A percentile compares a stretch with the other conserved stretches of the same genome.
Conservation (phyloP, 35 echinoderm and acorn worm species). For the Ophiothrix spiculata region DNA sequence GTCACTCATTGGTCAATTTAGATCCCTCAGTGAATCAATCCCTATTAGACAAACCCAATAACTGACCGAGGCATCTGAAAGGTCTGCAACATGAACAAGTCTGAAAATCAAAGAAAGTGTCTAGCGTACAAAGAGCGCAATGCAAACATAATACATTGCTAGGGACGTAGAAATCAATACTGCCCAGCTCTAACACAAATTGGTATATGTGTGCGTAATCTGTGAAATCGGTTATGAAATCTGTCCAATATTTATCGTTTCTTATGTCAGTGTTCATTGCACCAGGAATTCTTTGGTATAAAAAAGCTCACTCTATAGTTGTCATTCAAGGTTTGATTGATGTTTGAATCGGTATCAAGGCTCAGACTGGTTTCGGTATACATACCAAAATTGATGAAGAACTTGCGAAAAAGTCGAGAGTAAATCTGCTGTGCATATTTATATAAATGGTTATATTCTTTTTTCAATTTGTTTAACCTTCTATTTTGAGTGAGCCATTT, state of each 20-base stretch:
- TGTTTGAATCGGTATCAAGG: not conserved
- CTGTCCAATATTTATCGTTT: not conserved
- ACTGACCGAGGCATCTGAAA: not conserved
- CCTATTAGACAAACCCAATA: not conserved
- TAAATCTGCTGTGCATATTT: not conserved
- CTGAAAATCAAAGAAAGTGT: not conserved
- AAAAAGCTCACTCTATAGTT: not conserved
- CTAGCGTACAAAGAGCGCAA: not conserved
- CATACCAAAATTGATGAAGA: too few species aligned
- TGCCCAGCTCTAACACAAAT: not conserved
- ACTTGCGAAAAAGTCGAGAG: too few species aligned
- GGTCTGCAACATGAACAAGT: not conserved
- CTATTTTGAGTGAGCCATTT: not conserved
- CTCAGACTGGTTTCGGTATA: too few species aligned
- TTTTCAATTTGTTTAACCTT: not conserved
- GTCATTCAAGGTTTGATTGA: slow-evolving; percentile 4
- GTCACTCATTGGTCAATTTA: not conserved
- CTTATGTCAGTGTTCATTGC: not conserved
- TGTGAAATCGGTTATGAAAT: slow-evolving; percentile 3
- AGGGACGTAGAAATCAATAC: not conserved
- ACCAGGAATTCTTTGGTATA: not conserved
- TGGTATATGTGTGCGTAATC: not conserved
- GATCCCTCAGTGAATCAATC: not conserved
- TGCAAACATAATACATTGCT: not conserved
- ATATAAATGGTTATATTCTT: slow-evolving; percentile 1